Conservation (phyloP, 2,113 vertebrate genomes). For the Bufo gargarizans region DNA sequence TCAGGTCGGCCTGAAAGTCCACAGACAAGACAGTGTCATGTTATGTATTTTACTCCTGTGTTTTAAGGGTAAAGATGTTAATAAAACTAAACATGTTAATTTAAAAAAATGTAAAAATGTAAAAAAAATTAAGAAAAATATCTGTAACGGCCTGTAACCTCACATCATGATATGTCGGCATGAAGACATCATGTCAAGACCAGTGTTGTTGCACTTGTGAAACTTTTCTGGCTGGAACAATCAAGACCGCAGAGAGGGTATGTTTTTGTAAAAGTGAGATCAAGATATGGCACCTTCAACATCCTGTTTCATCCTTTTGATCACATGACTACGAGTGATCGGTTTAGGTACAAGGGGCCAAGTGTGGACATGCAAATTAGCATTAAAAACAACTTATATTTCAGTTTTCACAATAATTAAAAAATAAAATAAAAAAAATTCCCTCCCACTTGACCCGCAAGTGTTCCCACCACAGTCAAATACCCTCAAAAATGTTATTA, state of each 20-base stretch:
- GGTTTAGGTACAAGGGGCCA: not conserved
- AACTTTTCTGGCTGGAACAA: not conserved
- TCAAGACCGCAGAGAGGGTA: not conserved
- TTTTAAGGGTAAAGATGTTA: not conserved
- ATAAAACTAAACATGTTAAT: not conserved
- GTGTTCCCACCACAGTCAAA: too few relatives aligned
- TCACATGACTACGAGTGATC: not conserved
- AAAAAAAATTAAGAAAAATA: not conserved
- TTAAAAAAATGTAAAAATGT: not conserved
- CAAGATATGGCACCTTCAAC: not conserved
- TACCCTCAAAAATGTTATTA: not conserved
- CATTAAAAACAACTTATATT: not conserved
- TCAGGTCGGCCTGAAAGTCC: not conserved
- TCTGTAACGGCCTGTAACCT: too few relatives aligned
- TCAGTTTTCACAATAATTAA: not conserved
- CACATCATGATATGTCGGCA: too few relatives aligned
- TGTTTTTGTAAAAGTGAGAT: not conserved
- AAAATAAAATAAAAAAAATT: not conserved
- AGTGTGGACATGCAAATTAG: not conserved
- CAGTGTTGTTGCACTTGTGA: not conserved
- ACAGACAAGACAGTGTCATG: not conserved
- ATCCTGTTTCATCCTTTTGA: not conserved
- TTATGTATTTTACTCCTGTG: not conserved
- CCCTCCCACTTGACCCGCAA: not conserved
- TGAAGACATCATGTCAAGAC: not conserved